Conservation (phyloP, 2,797 vertebrate species). For the Notolabrus celidotus region DNA sequence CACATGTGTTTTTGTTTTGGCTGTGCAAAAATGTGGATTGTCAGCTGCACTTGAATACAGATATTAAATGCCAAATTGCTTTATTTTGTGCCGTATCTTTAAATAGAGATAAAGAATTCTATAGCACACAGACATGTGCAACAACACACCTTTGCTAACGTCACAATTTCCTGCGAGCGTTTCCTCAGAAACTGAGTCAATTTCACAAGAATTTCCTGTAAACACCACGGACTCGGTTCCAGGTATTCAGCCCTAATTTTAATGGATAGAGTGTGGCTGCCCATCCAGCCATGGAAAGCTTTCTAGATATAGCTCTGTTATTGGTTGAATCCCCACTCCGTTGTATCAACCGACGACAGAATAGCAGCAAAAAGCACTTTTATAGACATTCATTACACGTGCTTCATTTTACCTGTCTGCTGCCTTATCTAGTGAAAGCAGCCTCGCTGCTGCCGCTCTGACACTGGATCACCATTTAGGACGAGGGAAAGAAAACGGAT, state of each 20-base stretch:
- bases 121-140: not conserved
- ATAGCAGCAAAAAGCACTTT: conserved; percentile 57
- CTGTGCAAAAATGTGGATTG: too few species aligned
- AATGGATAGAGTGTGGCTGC: conserved; percentile 44
- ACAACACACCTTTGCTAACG: not conserved
- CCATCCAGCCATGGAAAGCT: conserved; percentile 26
- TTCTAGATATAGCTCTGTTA: conserved; percentile 33
- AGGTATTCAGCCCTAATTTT: conserved; percentile 32
- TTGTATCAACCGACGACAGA: conserved; percentile 60
- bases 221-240: conserved; percentile 30
- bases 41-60: too few species aligned
- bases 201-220: conserved; percentile 23
- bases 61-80: too few species aligned
- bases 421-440: conserved; percentile 70
- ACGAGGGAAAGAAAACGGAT: conserved; percentile 23
- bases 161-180: conserved; percentile 1
- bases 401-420: conserved; percentile 74
- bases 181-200: conserved; percentile 9
- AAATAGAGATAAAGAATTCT: too few species aligned
- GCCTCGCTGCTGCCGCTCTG: conserved; percentile 55
- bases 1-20: too few species aligned
- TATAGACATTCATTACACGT: conserved; percentile 65
- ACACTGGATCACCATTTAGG: conserved; percentile 73
- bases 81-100: too few species aligned
- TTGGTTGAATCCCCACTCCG: conserved; percentile 44